Base-by-base conservation (phyloP, 2,888 invertebrate genomes). In the Lampropteryx suffumata region DNA sequence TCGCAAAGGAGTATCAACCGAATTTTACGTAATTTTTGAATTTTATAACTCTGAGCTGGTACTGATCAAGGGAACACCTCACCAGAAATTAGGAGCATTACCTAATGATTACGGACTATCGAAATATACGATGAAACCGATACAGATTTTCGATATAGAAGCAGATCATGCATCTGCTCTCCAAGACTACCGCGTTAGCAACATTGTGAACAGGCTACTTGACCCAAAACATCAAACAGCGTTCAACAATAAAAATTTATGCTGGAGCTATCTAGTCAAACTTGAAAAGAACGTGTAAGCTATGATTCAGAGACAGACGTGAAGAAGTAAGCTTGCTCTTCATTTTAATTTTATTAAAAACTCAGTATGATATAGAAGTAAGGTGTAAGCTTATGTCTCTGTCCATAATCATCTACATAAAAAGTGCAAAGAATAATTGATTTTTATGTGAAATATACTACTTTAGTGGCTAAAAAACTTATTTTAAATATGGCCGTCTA, bases 21-120 rank as follows among this genome's bases (percentile, higher is more conserved):
- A 45, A 59, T 6, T 62, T 70, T 9, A 67, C 61, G 12, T n/a
- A n/a, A n/a, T n/a, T n/a, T n/a, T n/a, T n/a, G n/a, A n/a, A n/a
- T n/a, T n/a, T n/a, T 53, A 73, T 1, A 50, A 70, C 24, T 76
- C 74, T 0, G 62, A 73, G 50, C 21, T 76, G 7, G 57, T 76
- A 3, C 58, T 75, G 2, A 59, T 77, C 9, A 72, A 65, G 50
- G 75, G 70, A 0, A 50, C 57, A 21, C 58, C 67, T 21, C 69
- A 71, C 55, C 66, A 67, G 0, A 54, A 67, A 3, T 59, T 63
- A 17, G 43, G 12, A 0, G 24, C 29, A 1, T 51, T 73, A 0
- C 35, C 62, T 0, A 41, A 71, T 21, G 73, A 75, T 36, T 77
- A 70, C 17, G 61, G 67, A 28, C 52, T 77, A 2, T 71, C 72